A percentile compares a stretch with the other conserved stretches of the same genome.
Conservation (phyloP, 2,797 vertebrate genomes). For the Enoplosus armatus region DNA sequence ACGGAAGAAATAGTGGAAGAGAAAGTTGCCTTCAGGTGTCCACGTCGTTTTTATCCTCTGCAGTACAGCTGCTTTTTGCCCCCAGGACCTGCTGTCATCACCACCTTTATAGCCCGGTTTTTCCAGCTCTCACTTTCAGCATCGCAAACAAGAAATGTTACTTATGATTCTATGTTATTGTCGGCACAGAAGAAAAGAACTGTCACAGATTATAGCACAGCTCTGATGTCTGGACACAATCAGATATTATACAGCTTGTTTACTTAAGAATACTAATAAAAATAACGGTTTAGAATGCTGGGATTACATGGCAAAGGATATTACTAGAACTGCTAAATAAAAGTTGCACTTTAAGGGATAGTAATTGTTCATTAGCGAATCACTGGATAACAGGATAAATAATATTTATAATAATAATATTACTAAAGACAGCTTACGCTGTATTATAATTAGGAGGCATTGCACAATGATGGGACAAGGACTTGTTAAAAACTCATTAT, state of each 20-base stretch:
- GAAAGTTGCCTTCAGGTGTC: neutral
- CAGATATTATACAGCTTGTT: constrained; percentile 1
- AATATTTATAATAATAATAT: no score
- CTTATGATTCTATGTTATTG: constrained; percentile 3
- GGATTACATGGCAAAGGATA: constrained; percentile 22
- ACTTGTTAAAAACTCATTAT: constrained; percentile 43
- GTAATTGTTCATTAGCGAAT: constrained; percentile 38
- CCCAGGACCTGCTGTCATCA: constrained; percentile 35
- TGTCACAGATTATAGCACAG: constrained; percentile 6
- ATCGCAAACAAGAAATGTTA: constrained; percentile 20
- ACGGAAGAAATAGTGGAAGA: constrained; percentile 5
- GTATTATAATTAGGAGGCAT: constrained; percentile 49
- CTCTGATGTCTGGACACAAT: constrained; percentile 11
- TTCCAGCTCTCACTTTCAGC: constrained; percentile 17
- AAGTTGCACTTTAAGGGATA: constrained; percentile 10
- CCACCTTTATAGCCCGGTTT: constrained; percentile 27
- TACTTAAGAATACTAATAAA: no score
- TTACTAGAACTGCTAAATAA: constrained; percentile 4
- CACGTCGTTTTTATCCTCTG: neutral
- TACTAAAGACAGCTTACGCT: constrained; percentile 45
- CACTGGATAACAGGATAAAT: constrained; percentile 21
- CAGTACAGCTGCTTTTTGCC: constrained; percentile 35
- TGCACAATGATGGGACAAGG: constrained; percentile 27
- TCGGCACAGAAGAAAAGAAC: constrained; percentile 1
- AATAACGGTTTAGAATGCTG: neutral